Base-by-base conservation (phyloP, 2,113 vertebrate genomes). In the Haemorhous mexicanus region DNA sequence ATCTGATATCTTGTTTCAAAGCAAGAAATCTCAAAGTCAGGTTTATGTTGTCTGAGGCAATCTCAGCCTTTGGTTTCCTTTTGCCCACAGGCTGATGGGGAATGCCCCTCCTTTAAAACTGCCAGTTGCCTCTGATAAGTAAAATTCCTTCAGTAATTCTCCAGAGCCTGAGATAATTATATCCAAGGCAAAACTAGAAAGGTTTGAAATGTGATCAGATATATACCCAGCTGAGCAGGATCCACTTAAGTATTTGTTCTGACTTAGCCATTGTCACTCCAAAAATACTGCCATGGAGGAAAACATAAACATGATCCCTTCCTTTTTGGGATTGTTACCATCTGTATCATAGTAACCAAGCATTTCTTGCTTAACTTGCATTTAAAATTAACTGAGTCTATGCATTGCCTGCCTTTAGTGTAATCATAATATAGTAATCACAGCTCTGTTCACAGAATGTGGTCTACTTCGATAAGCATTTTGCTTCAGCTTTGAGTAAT, bases 231-330 rank as follows among this genome's bases (percentile, higher is more conserved):
- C 92, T 66, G 52, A 87, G 77, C 69, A 74, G 58, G 86, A 89
- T 93, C 91, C 43, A 84, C 73, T 91, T 64, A 78, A 91, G 53
- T 92, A 86, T 90, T 94, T 93, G 62, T 87, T 96, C 95, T 92
- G 90, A 93, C 88, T 96, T 95, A 92, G 91, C 83, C 75, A 95
- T 97, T 97, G 94, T 95, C 74, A 75, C 94, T 94, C 92, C 91
- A 95, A 95, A 96, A 96, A 95, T 93, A 93, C 88, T 92, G n/a
- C 46, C 70, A 59, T 72, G 53, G 75, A 96, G 72, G 83, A 95
- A 97, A 95, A 96, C 84, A 97, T 95, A 95, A 96, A 95, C 84
- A 96, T 85, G 90, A 89, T 93, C 87, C 72, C 56, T 96, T 96
- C 95, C 93, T 90, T 95, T 97, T 95, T 95, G 86, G 83, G 93